Base-by-base conservation (phyloP, 2,888 invertebrate species). In the Cerastoderma edule region DNA sequence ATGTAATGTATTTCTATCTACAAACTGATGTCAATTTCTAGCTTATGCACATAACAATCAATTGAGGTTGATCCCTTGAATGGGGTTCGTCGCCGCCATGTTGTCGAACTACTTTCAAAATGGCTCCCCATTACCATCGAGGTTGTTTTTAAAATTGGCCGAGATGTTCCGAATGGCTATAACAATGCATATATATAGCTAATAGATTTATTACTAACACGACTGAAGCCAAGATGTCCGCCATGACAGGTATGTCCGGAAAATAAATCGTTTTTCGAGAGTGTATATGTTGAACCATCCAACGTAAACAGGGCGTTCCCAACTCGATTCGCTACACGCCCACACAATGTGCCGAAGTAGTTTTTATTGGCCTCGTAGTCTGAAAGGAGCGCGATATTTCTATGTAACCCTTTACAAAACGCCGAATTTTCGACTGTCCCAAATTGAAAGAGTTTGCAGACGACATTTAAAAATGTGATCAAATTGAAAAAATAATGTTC, bases 251-350 rank as follows among this genome's bases (percentile, higher is more conserved):
- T 65, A 57, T 80, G 67, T 4, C 75, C 80, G 6, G 72, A 74
- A 39, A 80, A 67, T 24, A 66, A 66, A 30, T 80, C 80, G 24
- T 80, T 80, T 57, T 68, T 65, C 1, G 80, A 80, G 3, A 76
- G 35, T 35, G 72, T 57, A 54, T 71, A 76, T 16, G 70, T 73
- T 16, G 22, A 60, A 2, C 71, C 73, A 63, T 76, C 74, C 5
- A 80, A 35, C 24, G 66, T 76, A 30, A 80, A 76, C 67, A 73
- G 48, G 16, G 65, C 80, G 24, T 71, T 67, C n/a, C 73, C 73
- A 10, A 80, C 74, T 39, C 80, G 67, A 66, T 80, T 80, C 1
- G 80, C 80, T 10, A 80, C 80, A 19, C 80, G 48, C 1, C 80
- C 80, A 65, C 80, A 80, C 10, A 77, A 35, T 1, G 74, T 72